Percentiles rank a stretch among this genome's conserved stretches.
Evolutionary conservation across 2,888 invertebrate genomes (phyloP).

Genomic region (Sclerodermus sp.): DNA sequence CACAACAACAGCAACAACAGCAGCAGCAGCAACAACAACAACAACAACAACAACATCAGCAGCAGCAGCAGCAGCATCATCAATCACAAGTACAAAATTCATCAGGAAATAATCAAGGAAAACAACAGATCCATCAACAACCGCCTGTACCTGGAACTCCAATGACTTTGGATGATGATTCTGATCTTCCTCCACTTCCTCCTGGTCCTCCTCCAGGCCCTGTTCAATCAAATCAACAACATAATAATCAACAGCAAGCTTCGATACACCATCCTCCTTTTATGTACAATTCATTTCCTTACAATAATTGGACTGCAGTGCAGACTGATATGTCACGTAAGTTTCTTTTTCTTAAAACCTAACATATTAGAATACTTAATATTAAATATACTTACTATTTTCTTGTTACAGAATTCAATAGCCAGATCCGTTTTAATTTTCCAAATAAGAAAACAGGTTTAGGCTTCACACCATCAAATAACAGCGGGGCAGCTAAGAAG

Average conservation of each 20-base stretch:
- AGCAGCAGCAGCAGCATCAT: conserved; percentile 30
- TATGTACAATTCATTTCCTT: conserved; percentile 44
- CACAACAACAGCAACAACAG: conserved; percentile 30
- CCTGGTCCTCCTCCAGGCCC: conserved; percentile 62
- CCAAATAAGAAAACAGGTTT: conserved; percentile 55
- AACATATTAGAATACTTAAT: too few species aligned
- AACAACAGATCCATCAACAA: conserved; percentile 41
- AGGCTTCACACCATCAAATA: conserved; percentile 48
- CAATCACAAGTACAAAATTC: conserved; percentile 35
- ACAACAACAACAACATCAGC: conserved; percentile 34
- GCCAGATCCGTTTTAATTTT: conserved; percentile 52
- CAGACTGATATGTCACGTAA: conserved; percentile 48
- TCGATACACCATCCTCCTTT: conserved; percentile 47
- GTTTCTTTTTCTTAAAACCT: too few species aligned
- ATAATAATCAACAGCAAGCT: conserved; percentile 32
- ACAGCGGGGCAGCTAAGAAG: conserved; percentile 68
- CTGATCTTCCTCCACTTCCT: conserved; percentile 63
- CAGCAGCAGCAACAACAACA: conserved; percentile 32
- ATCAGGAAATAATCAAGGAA: conserved; percentile 42
- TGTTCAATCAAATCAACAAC: conserved; percentile 38
- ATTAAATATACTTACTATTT: neutral
- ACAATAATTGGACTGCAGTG: conserved; percentile 44
- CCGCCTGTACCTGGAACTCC: conserved; percentile 58
- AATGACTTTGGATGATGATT: conserved; percentile 59
- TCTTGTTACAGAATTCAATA: conserved; percentile 45